phyloP scores from a whole-genome alignment of 92 coral and sea anemone genomes.

The Phenganax subtilis region DNA sequence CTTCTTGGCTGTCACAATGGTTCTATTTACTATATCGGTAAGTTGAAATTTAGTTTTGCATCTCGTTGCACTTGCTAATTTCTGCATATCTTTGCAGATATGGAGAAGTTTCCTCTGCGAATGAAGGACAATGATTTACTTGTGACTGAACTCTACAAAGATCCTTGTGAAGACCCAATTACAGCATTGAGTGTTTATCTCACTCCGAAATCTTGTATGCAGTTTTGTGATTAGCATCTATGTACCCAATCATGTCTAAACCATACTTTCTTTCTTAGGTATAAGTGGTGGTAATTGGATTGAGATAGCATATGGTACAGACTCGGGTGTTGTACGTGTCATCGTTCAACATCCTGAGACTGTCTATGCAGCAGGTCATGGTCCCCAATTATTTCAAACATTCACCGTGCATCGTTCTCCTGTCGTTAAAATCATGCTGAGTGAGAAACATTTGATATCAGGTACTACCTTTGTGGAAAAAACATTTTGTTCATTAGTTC shows the following conservation, averaged over 20 bases:
- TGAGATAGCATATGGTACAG: slow-evolving; percentile 97
- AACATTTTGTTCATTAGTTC: neutral
- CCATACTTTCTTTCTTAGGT: slow-evolving; percentile 44
- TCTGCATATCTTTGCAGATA: slow-evolving; percentile 52
- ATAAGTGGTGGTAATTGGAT: slow-evolving; percentile 94
- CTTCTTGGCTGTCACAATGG: slow-evolving; percentile 95
- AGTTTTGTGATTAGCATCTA: no score
- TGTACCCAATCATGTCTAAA: neutral
- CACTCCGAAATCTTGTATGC: slow-evolving; percentile 96
- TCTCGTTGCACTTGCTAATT: neutral
- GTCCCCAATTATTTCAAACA: slow-evolving; percentile 96
- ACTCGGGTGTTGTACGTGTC: slow-evolving; percentile 90
- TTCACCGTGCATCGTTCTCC: slow-evolving; percentile 98
- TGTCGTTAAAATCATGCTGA: slow-evolving; percentile 87
- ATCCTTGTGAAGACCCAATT: slow-evolving; percentile 90
- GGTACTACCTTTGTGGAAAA: slow-evolving; percentile 29
- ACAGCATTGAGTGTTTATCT: slow-evolving; percentile 93
- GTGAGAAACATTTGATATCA: slow-evolving; percentile 93
- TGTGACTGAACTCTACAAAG: slow-evolving; percentile 88
- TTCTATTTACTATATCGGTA: slow-evolving; percentile 96
- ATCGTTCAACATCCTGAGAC: slow-evolving; percentile 99
- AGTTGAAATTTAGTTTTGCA: neutral
- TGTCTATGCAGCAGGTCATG: slow-evolving; percentile 69
- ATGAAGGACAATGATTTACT: slow-evolving; percentile 96
- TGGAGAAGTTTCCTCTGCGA: slow-evolving; percentile 97